phyloP scores from a whole-genome alignment of 2,113 vertebrate species.

The Procavia capensis region DNA sequence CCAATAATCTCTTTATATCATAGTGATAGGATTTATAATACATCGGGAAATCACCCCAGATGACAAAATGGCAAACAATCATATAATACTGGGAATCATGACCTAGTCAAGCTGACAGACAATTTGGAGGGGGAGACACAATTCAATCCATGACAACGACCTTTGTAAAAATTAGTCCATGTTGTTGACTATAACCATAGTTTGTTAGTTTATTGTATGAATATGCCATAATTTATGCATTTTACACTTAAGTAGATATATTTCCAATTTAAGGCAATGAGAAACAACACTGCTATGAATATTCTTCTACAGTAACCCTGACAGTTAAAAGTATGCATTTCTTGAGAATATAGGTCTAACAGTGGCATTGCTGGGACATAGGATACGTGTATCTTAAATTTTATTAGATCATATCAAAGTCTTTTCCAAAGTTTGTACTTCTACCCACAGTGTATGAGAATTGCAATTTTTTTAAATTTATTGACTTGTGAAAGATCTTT shows the following conservation, averaged over 20 bases:
- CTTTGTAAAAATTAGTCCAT: conserved; percentile 9
- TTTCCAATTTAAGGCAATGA: background rate
- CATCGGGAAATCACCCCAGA: too few species aligned
- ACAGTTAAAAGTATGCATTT: conserved; percentile 16
- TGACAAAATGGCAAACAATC: too few species aligned
- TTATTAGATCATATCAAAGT: conserved; percentile 9
- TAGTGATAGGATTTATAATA: too few species aligned
- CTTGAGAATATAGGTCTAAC: background rate
- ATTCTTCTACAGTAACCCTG: background rate
- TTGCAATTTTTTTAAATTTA: conserved; percentile 16
- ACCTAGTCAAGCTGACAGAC: too few species aligned
- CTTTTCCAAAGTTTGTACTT: conserved; percentile 34
- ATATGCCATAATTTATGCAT: background rate
- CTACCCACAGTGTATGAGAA: background rate
- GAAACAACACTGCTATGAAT: background rate
- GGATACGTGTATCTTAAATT: background rate
- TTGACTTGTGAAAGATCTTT: conserved; percentile 29
- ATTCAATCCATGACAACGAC: background rate
- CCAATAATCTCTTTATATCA: too few species aligned
- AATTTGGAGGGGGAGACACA: too few species aligned
- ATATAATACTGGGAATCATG: too few species aligned
- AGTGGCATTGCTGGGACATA: background rate
- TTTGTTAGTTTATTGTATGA: conserved; percentile 3
- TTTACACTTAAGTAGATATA: background rate
- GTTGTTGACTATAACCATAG: background rate